phyloP scores from a whole-genome alignment of 2,113 vertebrate species.

The Drymodes brunneopygia region DNA sequence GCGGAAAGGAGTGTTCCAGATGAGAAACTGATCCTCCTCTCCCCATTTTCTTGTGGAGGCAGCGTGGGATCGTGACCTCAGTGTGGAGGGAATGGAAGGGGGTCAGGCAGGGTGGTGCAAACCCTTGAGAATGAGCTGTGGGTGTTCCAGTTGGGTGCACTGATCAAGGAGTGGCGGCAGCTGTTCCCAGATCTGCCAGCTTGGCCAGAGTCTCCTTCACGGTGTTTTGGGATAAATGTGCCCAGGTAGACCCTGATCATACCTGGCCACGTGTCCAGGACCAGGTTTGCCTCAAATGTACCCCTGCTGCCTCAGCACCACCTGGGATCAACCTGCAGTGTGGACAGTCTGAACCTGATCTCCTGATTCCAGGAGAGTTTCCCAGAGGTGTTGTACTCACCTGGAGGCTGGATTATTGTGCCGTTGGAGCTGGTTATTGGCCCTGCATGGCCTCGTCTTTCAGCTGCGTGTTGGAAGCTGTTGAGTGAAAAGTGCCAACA shows the following conservation, averaged over 20 bases:
- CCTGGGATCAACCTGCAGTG: background rate
- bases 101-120: background rate
- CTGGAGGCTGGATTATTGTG: background rate
- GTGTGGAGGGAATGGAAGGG: background rate
- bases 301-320: background rate
- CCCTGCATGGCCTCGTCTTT: background rate
- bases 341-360: background rate
- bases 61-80: background rate
- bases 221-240: rapidly evolving
- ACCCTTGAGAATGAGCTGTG: background rate
- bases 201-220: background rate
- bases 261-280: background rate
- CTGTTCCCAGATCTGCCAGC: background rate
- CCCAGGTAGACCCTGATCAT: background rate
- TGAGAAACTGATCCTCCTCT: background rate
- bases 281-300: rapidly evolving
- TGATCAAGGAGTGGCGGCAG: background rate
- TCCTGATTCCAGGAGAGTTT: background rate
- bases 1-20: background rate
- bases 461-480: background rate
- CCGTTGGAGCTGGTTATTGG: background rate
- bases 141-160: background rate
- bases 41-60: background rate
- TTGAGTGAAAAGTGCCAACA: background rate
- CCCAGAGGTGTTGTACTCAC: background rate